Evolutionary conservation across 1,140 invertebrate genomes (phyloP).

Genomic region (Camponotus floridanus): DNA sequence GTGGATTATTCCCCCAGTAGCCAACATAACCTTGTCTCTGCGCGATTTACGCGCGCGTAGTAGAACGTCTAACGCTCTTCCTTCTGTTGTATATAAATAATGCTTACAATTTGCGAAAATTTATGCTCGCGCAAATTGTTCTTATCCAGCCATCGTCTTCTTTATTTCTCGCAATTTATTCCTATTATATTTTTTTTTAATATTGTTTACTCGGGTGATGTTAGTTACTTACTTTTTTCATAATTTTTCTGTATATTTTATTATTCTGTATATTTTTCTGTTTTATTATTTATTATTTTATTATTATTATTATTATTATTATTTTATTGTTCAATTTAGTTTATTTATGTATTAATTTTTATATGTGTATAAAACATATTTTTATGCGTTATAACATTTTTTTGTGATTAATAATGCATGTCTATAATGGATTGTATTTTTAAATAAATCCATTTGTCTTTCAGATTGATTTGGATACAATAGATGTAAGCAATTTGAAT

Average conservation of each 20-base stretch:
- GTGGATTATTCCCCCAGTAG: conserved; percentile 76
- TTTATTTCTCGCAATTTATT: not conserved
- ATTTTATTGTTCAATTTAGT: not conserved
- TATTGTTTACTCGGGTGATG: not conserved
- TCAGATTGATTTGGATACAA: conserved; percentile 99
- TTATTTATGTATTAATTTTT: not conserved
- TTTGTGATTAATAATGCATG: conserved; percentile 25
- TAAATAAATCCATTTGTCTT: conserved; percentile 79
- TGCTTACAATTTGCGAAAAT: not conserved
- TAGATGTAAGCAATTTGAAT: conserved; percentile 99
- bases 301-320: too few relatives aligned
- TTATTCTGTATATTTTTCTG: not conserved
- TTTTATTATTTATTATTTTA: too few relatives aligned
- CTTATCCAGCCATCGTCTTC: too few relatives aligned
- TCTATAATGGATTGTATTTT: not conserved
- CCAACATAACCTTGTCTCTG: conserved; percentile 63
- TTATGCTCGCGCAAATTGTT: too few relatives aligned
- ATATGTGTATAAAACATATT: not conserved
- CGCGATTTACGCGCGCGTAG: not conserved
- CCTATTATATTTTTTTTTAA: not conserved
- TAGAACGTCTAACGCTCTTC: not conserved
- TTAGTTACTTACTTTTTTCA: not conserved
- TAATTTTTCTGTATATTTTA: not conserved
- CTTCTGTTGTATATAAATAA: not conserved
- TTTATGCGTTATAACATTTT: not conserved